Evolutionary conservation across 2,113 vertebrate genomes (phyloP), one percentile per base, ranked within the genome.

Genomic region (Arenaria interpres): DNA sequence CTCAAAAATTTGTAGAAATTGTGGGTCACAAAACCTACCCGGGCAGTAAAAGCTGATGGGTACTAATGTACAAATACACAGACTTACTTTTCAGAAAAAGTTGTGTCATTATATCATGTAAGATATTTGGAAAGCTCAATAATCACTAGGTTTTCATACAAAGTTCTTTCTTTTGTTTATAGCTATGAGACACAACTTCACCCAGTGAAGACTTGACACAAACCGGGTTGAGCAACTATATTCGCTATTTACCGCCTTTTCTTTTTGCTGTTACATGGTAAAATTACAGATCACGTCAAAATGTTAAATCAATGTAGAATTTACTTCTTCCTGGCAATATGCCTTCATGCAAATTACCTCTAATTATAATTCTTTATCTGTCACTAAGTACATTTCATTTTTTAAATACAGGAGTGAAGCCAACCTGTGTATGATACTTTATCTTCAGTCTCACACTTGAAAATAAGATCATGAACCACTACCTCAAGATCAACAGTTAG

Each of bases 241-340:
- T 35, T 93, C 88, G 57, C 71, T 87, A 57, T 87, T 95, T 93
- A 75, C 9, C 53, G 75, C 71, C 45, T 85, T 54, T 69, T 74
- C 89, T 74, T 85, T 82, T 37, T 62, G 22, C 48, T 93, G 14
- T 83, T 73, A 53, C 62, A 62, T 3, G n/a, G 64, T 56, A 73
- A 88, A 96, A 94, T 91, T 93, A 95, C 71, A 97, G 62, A 90
- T 77, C 67, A 57, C 9, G 50, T 91, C 90, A 96, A 91, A 89
- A 90, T 33, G 78, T 76, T 91, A 82, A 43, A 90, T 74, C 48
- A 35, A 30, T 4, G 77, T 7, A 46, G 74, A 85, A 91, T 69
- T 83, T 85, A 73, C 72, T 83, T 94, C 75, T 96, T 83, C 74
- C 71, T 91, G 82, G 82, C 88, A 93, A 83, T 59, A 85, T 10